Evolutionary conservation across 2,113 vertebrate genomes (phyloP), one percentile per base, ranked within the genome.

Genomic region (Loxodonta africana): DNA sequence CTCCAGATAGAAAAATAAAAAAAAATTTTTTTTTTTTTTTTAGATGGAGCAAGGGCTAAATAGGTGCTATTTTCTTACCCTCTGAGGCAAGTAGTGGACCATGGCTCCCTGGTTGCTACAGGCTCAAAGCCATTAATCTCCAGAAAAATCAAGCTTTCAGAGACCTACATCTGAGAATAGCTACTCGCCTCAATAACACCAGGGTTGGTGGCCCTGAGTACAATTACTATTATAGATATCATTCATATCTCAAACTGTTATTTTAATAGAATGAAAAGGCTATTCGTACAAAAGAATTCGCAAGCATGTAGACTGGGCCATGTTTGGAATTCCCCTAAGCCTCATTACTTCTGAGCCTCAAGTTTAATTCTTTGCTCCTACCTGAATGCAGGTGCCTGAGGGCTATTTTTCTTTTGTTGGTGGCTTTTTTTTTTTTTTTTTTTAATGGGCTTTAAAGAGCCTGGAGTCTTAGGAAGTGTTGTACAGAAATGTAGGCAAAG

Each of bases 331-430:
- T 89, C 84, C 67, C 23, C 6, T 60, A 96, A 95, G 82, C 82
- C 84, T 95, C 46, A 53, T 97, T 94, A 94, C 73, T 94, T 95
- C 73, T 74, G 25, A 96, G 73, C 41, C 26, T 92, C 71, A 94
- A 88, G 94, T 96, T 88, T 93, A 95, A 95, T 97, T 95, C 88
- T 92, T 97, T 88, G 81, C 48, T 97, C n/a, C 63, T 93, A 95
- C 92, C 71, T 91, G 80, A 95, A 93, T 93, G 73, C 18, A 93
- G 77, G 78, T 91, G 76, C 69, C 71, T 28, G 44, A 84, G 81
- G 71, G 80, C 73, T 88, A 82, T 74, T 44, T 41, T 93, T 95
- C 21, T 95, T 92, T 95, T 81, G 60, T 77, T 96, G 83, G 60
- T 95, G 87, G 18, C 65, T 92, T 78, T 91, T 97, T 96, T 95